phyloP scores from a whole-genome alignment of 1,140 invertebrate species.

The Vollenhovia emeryi region DNA sequence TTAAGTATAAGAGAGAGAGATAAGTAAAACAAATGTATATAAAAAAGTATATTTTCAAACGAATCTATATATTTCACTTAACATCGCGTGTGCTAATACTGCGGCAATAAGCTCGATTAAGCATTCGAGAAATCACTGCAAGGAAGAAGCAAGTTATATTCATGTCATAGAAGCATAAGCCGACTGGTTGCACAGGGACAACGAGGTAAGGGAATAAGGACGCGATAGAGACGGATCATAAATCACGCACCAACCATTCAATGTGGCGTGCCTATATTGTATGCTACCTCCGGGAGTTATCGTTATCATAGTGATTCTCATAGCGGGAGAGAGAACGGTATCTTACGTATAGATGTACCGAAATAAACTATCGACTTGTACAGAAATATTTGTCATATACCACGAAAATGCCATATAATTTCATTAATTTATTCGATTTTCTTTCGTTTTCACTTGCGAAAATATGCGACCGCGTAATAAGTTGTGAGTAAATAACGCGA shows the following conservation, averaged over 20 bases:
- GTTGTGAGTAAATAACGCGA: neutral
- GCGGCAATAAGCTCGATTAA: neutral
- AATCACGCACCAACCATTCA: slow-evolving; percentile 58
- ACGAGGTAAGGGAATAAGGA: slow-evolving; percentile 59
- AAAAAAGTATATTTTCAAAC: neutral
- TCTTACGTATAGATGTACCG: slow-evolving; percentile 47
- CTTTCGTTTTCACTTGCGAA: neutral
- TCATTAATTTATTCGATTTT: neutral
- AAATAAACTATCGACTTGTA: slow-evolving; percentile 55
- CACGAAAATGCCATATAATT: neutral
- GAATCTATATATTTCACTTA: neutral
- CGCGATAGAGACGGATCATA: slow-evolving; percentile 52
- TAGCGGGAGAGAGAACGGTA: slow-evolving; percentile 19
- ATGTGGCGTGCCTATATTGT: slow-evolving; percentile 16
- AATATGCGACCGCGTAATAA: neutral
- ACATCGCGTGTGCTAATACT: neutral
- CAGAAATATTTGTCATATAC: slow-evolving; percentile 37
- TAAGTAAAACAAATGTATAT: neutral
- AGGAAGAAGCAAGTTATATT: slow-evolving; percentile 12
- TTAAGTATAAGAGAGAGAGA: neutral
- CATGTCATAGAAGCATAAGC: slow-evolving; percentile 12
- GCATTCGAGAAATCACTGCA: neutral
- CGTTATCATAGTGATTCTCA: slow-evolving; percentile 64
- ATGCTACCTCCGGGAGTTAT: slow-evolving; percentile 31
- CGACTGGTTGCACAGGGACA: slow-evolving; percentile 18